Percentiles rank a stretch among this genome's conserved stretches.
These are phyloP conservation scores for Leptinotarsa texana DNA, from an alignment of 1,140 invertebrate genomes.

Conservation along the genomic window DNA sequence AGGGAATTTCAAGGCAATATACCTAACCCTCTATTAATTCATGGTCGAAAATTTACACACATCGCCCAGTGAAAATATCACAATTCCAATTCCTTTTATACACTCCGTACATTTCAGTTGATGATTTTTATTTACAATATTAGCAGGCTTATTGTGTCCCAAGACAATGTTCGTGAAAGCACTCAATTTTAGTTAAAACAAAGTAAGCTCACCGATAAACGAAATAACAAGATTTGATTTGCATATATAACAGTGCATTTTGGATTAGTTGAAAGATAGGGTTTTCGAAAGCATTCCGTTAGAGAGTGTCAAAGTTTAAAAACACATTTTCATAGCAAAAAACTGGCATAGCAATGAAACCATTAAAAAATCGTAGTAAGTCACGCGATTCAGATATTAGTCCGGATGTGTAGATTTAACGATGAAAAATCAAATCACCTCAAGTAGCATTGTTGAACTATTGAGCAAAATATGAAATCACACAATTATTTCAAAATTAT, in stretches of 20 bases:
- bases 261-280: neutral
- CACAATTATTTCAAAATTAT: too few species aligned
- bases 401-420: too few species aligned
- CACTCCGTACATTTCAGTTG: neutral
- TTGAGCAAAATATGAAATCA: too few species aligned
- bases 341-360: too few species aligned
- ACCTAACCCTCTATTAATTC: too few species aligned
- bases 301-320: slow-evolving; percentile 6
- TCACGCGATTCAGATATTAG: too few species aligned
- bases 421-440: too few species aligned
- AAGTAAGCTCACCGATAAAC: slow-evolving; percentile 6
- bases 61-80: too few species aligned
- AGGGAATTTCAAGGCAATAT: too few species aligned
- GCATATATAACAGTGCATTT: slow-evolving; percentile 4
- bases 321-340: neutral
- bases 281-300: slow-evolving; percentile 2
- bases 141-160: slow-evolving; percentile 7
- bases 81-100: neutral
- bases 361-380: too few species aligned
- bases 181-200: neutral
- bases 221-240: neutral
- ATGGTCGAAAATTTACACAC: too few species aligned
- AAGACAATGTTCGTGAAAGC: slow-evolving; percentile 4
- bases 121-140: slow-evolving; percentile 4
- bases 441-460: too few species aligned